phyloP scores from a whole-genome alignment of 1,140 invertebrate genomes.

The Ditylenchus dipsaci region DNA sequence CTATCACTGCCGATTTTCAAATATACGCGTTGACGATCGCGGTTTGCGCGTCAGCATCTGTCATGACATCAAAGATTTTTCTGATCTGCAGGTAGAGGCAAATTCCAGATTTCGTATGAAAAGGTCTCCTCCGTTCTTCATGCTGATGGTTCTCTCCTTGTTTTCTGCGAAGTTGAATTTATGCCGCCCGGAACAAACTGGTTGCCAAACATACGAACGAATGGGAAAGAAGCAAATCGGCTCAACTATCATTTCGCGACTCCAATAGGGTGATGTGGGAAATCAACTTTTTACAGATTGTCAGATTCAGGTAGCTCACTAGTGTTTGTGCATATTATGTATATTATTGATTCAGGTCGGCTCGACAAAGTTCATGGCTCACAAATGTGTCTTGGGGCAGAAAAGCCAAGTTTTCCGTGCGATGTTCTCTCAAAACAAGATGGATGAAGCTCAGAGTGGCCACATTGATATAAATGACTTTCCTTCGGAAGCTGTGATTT shows the following conservation, averaged over 20 bases:
- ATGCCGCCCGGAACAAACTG: constrained; percentile 48
- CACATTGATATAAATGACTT: background rate
- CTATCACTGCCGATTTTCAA: constrained; percentile 57
- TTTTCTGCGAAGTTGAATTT: constrained; percentile 54
- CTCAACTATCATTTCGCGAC: constrained; percentile 10
- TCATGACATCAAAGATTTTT: constrained; percentile 56
- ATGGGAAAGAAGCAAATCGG: too few relatives aligned
- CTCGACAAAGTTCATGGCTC: constrained; percentile 36
- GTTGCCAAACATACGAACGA: constrained; percentile 41
- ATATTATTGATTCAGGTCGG: background rate
- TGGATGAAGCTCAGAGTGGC: constrained; percentile 48
- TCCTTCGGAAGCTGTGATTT: background rate
- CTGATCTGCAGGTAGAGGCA: constrained; percentile 55
- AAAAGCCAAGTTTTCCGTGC: constrained; percentile 49
- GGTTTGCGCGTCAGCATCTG: constrained; percentile 42
- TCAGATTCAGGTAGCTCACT: constrained; percentile 19
- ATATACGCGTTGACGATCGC: constrained; percentile 48
- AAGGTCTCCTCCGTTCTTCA: background rate
- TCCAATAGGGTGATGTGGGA: constrained; percentile 45
- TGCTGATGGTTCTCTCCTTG: constrained; percentile 30
- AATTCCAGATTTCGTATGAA: constrained; percentile 48
- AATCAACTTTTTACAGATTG: constrained; percentile 48
- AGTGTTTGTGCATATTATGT: background rate
- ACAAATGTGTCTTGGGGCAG: constrained; percentile 54
- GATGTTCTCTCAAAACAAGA: constrained; percentile 50